These are phyloP conservation scores for Leptinotarsa lineolata DNA, from an alignment of 1,140 invertebrate genomes.

Conservation along the genomic window DNA sequence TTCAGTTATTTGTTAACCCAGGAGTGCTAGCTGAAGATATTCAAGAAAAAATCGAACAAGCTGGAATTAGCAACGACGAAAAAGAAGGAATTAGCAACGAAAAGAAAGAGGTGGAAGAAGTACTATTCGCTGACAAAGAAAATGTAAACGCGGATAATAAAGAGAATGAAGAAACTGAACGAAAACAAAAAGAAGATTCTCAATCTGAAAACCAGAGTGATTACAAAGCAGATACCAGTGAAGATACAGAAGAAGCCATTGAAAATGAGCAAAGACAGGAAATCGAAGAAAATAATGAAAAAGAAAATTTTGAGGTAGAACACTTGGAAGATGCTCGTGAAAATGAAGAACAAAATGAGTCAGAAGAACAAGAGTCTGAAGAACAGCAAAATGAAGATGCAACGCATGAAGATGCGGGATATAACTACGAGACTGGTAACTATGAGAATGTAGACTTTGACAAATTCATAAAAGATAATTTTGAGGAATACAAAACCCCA, in stretches of 20 bases:
- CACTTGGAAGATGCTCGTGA: not conserved
- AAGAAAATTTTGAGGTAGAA: conserved; percentile 14
- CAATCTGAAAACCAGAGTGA: conserved; percentile 2
- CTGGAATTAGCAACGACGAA: not conserved
- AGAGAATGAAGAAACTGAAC: not conserved
- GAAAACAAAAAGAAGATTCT: not conserved
- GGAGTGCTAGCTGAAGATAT: not conserved
- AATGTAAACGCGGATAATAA: conserved; percentile 7
- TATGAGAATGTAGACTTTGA: conserved; percentile 13
- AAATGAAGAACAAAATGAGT: conserved; percentile 2
- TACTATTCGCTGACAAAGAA: not conserved
- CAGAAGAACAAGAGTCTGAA: not conserved
- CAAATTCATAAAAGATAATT: conserved; percentile 16
- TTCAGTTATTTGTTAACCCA: not conserved
- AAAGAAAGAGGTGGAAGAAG: conserved; percentile 17
- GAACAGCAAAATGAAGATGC: not conserved
- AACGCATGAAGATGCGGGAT: too few species aligned
- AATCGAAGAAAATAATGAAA: not conserved
- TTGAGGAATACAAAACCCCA: conserved; percentile 11
- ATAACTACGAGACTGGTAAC: not conserved
- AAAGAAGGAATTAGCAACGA: conserved; percentile 23
- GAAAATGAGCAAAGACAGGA: not conserved
- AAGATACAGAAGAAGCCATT: conserved; percentile 10
- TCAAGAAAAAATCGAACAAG: conserved; percentile 13
- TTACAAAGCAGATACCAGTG: conserved; percentile 9